These are phyloP conservation scores for Scytalopus superciliaris DNA, from an alignment of 2,113 vertebrate genomes.

Conservation along the genomic window DNA sequence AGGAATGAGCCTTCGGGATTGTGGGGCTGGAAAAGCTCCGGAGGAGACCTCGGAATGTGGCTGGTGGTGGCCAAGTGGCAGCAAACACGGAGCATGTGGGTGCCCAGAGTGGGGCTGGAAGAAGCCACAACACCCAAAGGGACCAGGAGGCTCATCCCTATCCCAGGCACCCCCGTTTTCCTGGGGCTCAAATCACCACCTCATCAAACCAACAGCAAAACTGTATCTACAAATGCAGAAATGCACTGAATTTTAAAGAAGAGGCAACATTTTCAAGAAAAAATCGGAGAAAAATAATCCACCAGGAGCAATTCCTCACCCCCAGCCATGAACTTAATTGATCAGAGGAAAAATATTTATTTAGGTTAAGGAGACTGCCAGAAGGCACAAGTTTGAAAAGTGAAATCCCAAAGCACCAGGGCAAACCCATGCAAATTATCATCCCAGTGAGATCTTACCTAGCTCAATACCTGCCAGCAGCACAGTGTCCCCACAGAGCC, in stretches of 20 bases:
- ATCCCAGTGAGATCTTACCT: neutral
- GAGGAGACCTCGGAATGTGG: rapidly evolving
- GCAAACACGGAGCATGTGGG: rapidly evolving
- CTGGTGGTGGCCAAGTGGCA: neutral
- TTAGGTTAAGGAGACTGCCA: constrained; percentile 20
- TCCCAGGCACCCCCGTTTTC: neutral
- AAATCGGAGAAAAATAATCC: neutral
- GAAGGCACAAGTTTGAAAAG: neutral
- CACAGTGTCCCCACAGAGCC: neutral
- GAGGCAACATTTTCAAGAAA: neutral
- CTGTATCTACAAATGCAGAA: neutral
- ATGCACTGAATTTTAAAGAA: neutral
- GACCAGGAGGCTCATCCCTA: neutral
- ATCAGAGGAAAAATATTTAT: neutral
- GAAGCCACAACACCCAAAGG: neutral
- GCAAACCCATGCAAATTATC: constrained; percentile 1
- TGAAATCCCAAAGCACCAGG: neutral
- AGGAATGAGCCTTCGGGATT: neutral
- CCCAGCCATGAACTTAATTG: neutral
- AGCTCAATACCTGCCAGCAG: neutral
- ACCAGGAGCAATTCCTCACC: neutral
- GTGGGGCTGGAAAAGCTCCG: rapidly evolving
- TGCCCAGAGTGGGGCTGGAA: neutral
- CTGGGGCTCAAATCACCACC: neutral
- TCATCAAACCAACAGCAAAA: neutral